Conservation (phyloP, 2,888 invertebrate genomes). For the Pocota personata region DNA sequence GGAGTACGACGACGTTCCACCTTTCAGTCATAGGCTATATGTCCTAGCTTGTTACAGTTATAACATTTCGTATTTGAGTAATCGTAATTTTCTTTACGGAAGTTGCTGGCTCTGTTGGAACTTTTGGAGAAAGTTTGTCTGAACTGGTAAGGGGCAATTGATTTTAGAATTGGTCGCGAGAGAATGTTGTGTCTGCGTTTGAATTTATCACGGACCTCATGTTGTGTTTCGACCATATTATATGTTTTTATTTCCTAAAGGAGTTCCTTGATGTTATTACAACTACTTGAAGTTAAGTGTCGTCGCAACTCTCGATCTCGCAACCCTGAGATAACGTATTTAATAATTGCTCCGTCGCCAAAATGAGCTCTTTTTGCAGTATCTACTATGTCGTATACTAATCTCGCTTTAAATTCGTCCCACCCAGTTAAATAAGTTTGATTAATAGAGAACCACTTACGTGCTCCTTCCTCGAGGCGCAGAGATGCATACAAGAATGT, state of each 20-base stretch:
- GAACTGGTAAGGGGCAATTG: background rate
- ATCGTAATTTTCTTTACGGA: background rate
- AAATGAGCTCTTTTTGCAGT: background rate
- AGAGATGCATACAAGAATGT: slow-evolving; percentile 21
- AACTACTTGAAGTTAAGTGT: too few species aligned
- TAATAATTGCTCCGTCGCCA: background rate
- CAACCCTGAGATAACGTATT: slow-evolving; percentile 14
- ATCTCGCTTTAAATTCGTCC: too few species aligned
- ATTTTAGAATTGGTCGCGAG: background rate
- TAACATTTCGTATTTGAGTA: background rate
- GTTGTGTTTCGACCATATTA: background rate
- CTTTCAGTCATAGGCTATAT: background rate
- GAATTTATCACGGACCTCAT: background rate
- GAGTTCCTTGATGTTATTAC: background rate
- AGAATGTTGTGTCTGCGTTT: background rate
- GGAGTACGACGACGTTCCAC: background rate
- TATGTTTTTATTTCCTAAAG: background rate
- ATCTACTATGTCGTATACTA: background rate
- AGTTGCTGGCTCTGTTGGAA: background rate
- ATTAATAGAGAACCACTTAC: too few species aligned
- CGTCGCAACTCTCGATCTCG: too few species aligned
- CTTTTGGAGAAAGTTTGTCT: background rate
- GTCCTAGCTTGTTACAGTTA: background rate
- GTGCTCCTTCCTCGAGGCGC: background rate
- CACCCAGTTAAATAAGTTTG: too few species aligned